phyloP scores from a whole-genome alignment of 2,888 invertebrate genomes.

The Mellilla xanthometata region DNA sequence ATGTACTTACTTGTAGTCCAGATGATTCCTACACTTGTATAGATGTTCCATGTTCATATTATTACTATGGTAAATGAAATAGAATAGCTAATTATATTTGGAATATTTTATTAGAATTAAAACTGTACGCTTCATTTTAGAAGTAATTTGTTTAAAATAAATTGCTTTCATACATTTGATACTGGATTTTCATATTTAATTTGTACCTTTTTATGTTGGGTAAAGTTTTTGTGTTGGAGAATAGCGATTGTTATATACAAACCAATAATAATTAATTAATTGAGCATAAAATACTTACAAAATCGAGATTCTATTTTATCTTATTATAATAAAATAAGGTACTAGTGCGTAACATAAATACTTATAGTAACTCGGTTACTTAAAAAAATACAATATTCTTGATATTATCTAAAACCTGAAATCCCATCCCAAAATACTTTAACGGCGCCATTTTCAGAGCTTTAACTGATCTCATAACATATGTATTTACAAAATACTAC shows the following conservation, averaged over 20 bases:
- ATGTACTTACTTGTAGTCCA: too few relatives aligned
- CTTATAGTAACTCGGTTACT: background rate
- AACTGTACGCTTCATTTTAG: constrained; percentile 4
- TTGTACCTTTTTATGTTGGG: background rate
- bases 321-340: constrained; percentile 10
- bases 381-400: too few relatives aligned
- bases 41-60: too few relatives aligned
- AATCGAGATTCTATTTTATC: constrained; percentile 19
- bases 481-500: too few relatives aligned
- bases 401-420: too few relatives aligned
- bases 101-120: constrained; percentile 1
- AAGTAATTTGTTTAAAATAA: constrained; percentile 4
- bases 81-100: background rate
- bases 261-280: too few relatives aligned
- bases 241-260: too few relatives aligned
- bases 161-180: background rate
- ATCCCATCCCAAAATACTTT: too few relatives aligned
- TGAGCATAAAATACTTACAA: background rate
- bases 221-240: background rate
- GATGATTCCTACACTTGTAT: too few relatives aligned
- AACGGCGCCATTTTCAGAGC: too few relatives aligned
- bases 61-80: too few relatives aligned
- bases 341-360: constrained; percentile 4
- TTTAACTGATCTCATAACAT: too few relatives aligned
- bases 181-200: background rate